Base-by-base conservation (phyloP, 1,140 invertebrate genomes). In the Drosophila kepulauana region DNA sequence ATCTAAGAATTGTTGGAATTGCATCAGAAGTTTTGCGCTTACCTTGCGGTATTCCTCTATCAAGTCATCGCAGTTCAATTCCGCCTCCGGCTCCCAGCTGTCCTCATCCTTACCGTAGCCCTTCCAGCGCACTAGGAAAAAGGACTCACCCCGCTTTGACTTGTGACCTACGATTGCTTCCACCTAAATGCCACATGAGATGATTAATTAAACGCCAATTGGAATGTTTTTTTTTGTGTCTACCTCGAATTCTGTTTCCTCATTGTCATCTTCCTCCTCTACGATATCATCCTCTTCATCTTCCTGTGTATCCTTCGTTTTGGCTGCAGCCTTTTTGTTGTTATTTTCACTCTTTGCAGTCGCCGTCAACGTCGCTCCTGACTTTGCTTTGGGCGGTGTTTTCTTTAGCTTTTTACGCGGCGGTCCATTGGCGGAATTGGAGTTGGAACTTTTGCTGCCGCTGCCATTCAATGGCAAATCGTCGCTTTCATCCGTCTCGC, bases 71-170 rank as follows among this genome's bases (percentile, higher is more conserved):
- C 96, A 97, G 56, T 94, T 95, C 0, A 98, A 87, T 59, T 96
- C 96, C 33, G 95, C 94, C 80, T 96, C 95, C 1, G 96, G 95
- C 88, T 97, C 96, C 96, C 97, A 97, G 0, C 96, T 97, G 86
- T 97, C 97, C 65, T 94, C 94, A 59, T 95, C 94, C 38, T 94
- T 93, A 43, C 93, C 94, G 88, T 97, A 98, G 0, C 96, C 96
- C 81, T 97, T 97, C 97, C 97, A 98, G 71, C 96, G 93, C 1
- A 98, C 96, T 15, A 96, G 93, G 89, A 96, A 98, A 82, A 96
- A 94, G 2, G 94, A 93, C 43, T 95, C 94, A 0, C 96, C 95
- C 87, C 95, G 95, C 11, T 95, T 94, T 8, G 93, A 94, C 79
- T 96, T 96, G 10, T 95, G 94, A 63, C 94, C 94, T 8, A 97